Percentiles rank a stretch among this genome's conserved stretches.
These are phyloP conservation scores for Leucoraja erinaceus DNA, from an alignment of 2,113 vertebrate species.

Conservation along the genomic window DNA sequence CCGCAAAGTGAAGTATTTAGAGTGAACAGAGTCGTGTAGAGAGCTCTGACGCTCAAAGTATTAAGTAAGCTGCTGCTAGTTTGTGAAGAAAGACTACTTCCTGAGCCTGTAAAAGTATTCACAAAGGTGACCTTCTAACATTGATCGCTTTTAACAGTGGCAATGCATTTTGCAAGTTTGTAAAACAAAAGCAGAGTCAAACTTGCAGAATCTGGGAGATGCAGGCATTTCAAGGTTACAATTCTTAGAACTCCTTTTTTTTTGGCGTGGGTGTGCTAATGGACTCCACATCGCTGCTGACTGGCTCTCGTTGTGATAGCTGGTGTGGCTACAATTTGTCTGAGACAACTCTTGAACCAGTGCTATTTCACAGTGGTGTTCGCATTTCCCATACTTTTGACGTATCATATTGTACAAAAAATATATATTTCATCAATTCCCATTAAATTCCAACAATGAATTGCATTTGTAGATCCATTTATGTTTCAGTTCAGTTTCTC, in stretches of 20 bases:
- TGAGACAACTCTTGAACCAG: neutral
- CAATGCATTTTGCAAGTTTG: neutral
- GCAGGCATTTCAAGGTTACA: neutral
- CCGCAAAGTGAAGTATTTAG: neutral
- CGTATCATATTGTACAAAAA: neutral
- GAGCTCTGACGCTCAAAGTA: neutral
- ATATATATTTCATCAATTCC: neutral
- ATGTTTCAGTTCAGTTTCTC: neutral
- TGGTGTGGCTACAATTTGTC: neutral
- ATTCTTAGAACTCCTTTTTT: neutral
- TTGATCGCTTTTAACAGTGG: neutral
- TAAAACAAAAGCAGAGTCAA: neutral
- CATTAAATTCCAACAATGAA: neutral
- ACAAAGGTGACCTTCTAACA: too few species aligned
- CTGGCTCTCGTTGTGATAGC: neutral
- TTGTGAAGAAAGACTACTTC: neutral
- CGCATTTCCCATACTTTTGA: neutral
- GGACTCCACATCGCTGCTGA: neutral
- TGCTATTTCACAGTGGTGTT: neutral
- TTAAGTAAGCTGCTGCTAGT: neutral
- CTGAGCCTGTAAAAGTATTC: neutral
- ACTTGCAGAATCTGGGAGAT: neutral
- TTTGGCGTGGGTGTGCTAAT: neutral
- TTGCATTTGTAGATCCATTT: neutral
- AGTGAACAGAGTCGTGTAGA: neutral